Evolutionary conservation across 2,797 vertebrate species (phyloP).

Genomic region (Darevskia mixta): DNA sequence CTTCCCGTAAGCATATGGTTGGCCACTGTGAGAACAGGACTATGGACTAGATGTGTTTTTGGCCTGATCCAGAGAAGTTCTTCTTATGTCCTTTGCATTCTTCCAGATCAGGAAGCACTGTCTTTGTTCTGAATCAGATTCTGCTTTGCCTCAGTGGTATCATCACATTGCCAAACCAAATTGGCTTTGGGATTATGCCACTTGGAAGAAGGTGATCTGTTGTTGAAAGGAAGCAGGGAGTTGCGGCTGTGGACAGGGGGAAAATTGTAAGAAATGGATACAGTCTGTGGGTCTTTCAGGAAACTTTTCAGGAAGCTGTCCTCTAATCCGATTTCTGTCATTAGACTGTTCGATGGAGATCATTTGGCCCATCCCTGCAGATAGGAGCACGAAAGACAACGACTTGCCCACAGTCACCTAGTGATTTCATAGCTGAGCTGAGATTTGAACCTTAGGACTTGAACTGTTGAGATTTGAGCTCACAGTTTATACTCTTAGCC

Average conservation of each 20-base stretch:
- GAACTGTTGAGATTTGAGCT: neutral
- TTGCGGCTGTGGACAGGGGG: too few relatives aligned
- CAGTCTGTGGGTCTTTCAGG: neutral
- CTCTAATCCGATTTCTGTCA: neutral
- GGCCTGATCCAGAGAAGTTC: too few relatives aligned
- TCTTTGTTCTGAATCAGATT: neutral
- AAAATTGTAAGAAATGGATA: neutral
- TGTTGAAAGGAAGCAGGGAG: neutral
- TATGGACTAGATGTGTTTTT: too few relatives aligned
- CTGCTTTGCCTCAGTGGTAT: neutral
- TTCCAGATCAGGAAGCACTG: neutral
- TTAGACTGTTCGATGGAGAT: neutral
- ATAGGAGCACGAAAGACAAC: neutral
- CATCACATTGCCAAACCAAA: neutral
- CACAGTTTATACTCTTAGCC: neutral
- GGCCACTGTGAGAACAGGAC: too few relatives aligned
- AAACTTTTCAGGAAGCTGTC: neutral
- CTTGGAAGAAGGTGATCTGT: neutral
- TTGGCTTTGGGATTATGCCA: too few relatives aligned
- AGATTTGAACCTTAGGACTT: neutral
- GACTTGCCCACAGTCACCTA: neutral
- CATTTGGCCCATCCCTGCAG: neutral
- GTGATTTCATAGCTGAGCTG: neutral
- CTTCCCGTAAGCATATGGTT: too few relatives aligned
- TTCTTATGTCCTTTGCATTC: too few relatives aligned